Percentiles rank a stretch among this genome's conserved stretches.
Evolutionary conservation across 2,113 vertebrate species (phyloP).

Genomic region (Lutjanus erythropterus): DNA sequence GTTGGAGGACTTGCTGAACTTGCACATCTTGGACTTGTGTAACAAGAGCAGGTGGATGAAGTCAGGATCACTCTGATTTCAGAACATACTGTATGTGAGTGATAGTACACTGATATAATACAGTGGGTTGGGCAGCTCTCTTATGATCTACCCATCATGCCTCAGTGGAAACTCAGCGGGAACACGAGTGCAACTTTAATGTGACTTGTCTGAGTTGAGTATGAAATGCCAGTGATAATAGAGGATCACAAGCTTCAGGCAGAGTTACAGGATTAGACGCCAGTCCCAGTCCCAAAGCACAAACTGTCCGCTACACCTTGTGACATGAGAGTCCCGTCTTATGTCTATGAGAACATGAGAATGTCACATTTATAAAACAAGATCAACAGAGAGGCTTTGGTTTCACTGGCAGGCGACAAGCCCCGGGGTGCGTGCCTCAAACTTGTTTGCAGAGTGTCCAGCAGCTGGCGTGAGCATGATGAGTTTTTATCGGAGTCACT

Average conservation of each 20-base stretch:
- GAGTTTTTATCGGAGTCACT: constrained; percentile 22
- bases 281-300: background rate
- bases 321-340: constrained; percentile 9
- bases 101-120: constrained; percentile 9
- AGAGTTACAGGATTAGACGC: constrained; percentile 47
- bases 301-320: constrained; percentile 18
- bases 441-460: constrained; percentile 41
- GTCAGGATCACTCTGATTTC: constrained; percentile 67
- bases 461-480: constrained; percentile 7
- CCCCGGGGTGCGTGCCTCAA: constrained; percentile 29
- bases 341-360: constrained; percentile 60
- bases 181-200: constrained; percentile 34
- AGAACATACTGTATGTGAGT: constrained; percentile 21
- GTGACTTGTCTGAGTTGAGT: background rate
- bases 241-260: constrained; percentile 48
- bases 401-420: constrained; percentile 50
- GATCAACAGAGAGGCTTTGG: constrained; percentile 35
- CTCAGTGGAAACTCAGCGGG: constrained; percentile 37
- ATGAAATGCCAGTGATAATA: constrained; percentile 32
- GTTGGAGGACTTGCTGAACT: constrained; percentile 45
- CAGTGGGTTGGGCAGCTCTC: background rate
- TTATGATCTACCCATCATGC: constrained; percentile 18
- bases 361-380: constrained; percentile 66
- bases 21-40: constrained; percentile 29
- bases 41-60: constrained; percentile 69